Evolutionary conservation across 2,113 vertebrate genomes (phyloP), one percentile per base, ranked within the genome.

Genomic region (Mirza zaza): DNA sequence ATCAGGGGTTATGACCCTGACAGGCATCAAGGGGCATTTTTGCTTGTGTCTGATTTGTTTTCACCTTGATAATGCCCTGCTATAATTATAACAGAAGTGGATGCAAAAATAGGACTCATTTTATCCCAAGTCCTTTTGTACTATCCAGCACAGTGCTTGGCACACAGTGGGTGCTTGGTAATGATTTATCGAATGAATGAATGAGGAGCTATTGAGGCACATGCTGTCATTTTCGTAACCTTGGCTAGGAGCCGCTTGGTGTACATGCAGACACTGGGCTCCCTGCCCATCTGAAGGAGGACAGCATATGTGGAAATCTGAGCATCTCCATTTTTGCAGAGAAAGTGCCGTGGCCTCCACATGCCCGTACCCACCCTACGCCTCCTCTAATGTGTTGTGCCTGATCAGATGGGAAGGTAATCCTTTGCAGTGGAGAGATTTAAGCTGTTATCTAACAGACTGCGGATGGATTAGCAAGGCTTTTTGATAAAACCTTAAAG

Each of bases 401-500:
- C 20, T 8, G 15, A 91, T 77, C 91, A 45, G 81, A 76, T 48
- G 48, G 57, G 70, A 85, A 88, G 75, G 84, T 89, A 91, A 91
- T 95, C 90, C 95, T 77, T 45, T 57, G 27, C 39, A 52, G 29
- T 3, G 11, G 50, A 55, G 67, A 79, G 76, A 36, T 29, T 75
- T 63, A 94, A 90, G 61, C 87, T 94, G 90, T 85, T 95, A 82
- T 67, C 90, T 79, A 67, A 57, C 95, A 93, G 93, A 81, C 82
- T 88, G 90, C 67, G n/a, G 81, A 15, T 89, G 90, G 97, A 96
- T 96, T 97, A 97, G 71, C 50, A 65, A 70, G 45, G 94, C 70
- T 94, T 95, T 87, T 90, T 48, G 92, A 91, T 92, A 92, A 95
- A 93, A 88, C 75, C 93, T 92, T 84, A 70, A 61, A 65, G 86